Evolutionary conservation across 1,140 invertebrate genomes (phyloP), one percentile per base, ranked within the genome.

Genomic region (Drosophila pectinifera): DNA sequence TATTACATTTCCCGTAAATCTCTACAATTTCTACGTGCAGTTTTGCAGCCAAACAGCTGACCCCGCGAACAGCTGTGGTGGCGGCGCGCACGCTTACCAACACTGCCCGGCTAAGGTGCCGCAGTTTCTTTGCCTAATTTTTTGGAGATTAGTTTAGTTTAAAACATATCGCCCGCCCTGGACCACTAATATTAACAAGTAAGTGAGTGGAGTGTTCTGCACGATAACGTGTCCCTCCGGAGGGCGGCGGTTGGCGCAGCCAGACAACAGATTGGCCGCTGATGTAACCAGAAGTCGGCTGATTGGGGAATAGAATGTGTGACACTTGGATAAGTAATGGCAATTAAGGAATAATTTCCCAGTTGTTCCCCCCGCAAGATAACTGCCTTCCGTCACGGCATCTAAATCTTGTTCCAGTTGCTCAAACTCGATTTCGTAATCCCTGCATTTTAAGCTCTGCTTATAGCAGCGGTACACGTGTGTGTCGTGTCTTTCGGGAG

Each of bases 61-160:
- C 54, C 10, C 6, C 2, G 18, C 4, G 1, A 62, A 51, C 72
- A 78, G 80, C 69, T 69, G 10, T 10, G 24, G 10, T 1, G 16
- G 24, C 5, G 38, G n/a, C 2, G 34, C 16, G 18, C 7, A 20
- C 38, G 51, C 73, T 75, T 13, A 26, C 28, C 73, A 73, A 64
- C 69, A 74, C 72, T 74, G 72, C 72, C 72, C 49, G 42, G 67
- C 26, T 36, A 20, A 51, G 69, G 55, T 39, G 72, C 69, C 70
- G 49, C 67, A 69, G 67, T 65, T 49, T 51, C 64, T 43, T 70
- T 41, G 53, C 26, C 55, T 26, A 70, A 53, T 68, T 68, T 48
- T 65, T 65, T 67, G 34, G 34, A 28, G 28, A 67, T 69, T 70
- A 69, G 68, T 72, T 72, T 72, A 72, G 68, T 70, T 72, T 62